Evolutionary conservation across 2,113 vertebrate genomes (phyloP).

Genomic region (Pterocles gutturalis): DNA sequence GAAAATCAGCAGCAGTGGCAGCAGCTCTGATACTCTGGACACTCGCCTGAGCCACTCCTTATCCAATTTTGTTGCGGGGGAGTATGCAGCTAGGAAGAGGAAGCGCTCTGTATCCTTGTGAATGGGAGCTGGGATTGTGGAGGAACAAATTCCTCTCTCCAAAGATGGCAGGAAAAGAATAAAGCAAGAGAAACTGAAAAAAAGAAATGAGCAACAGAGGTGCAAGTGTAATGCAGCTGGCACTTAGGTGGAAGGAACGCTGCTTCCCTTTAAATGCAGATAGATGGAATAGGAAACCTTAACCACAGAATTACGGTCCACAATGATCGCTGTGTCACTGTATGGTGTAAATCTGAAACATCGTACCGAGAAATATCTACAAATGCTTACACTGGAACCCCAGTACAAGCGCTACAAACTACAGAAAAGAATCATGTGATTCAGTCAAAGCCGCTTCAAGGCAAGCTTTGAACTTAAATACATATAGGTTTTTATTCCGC

Average conservation of each 20-base stretch:
- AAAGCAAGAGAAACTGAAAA: neutral
- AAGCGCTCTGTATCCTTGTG: slow-evolving; percentile 73
- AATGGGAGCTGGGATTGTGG: neutral
- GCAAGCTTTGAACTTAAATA: neutral
- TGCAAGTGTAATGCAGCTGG: neutral
- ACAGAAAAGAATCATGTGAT: neutral
- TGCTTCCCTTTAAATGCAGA: neutral
- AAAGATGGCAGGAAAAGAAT: neutral
- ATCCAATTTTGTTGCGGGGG: slow-evolving; percentile 42
- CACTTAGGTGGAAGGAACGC: neutral
- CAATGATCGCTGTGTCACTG: neutral
- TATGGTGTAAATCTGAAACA: neutral
- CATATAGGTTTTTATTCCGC: neutral
- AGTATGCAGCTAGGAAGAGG: slow-evolving; percentile 57
- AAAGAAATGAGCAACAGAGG: neutral
- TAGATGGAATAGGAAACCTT: neutral
- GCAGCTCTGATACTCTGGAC: slow-evolving; percentile 66
- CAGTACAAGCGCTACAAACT: neutral
- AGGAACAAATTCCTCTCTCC: neutral
- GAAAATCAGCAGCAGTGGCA: slow-evolving; percentile 44
- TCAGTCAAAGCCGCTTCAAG: fast-evolving
- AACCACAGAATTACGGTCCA: neutral
- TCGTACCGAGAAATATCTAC: neutral
- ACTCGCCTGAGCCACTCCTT: slow-evolving; percentile 67
- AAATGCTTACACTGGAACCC: neutral